A percentile compares a stretch with the other conserved stretches of the same genome.
Evolutionary conservation across 1,140 invertebrate genomes (phyloP).

Genomic region (Caenorhabditis remanei): DNA sequence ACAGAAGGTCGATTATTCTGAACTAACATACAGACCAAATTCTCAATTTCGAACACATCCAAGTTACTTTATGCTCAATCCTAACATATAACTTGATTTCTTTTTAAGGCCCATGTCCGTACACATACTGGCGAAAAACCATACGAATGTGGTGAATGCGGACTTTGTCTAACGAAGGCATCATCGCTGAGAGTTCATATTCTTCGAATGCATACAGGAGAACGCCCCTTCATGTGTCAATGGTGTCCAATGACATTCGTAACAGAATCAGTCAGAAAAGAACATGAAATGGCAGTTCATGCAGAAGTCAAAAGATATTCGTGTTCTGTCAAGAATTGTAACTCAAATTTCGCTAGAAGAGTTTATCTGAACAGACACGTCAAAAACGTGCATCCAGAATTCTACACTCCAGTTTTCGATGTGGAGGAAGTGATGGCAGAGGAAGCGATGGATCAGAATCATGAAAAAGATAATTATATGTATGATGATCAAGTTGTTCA

Average conservation of each 20-base stretch:
- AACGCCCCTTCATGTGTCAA: conserved; percentile 46
- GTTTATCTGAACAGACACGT: conserved; percentile 54
- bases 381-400: conserved; percentile 41
- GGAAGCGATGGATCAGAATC: conserved; percentile 78
- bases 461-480: conserved; percentile 81
- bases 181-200: conserved; percentile 56
- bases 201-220: conserved; percentile 52
- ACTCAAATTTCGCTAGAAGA: conserved; percentile 38
- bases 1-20: too few species aligned
- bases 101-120: conserved; percentile 59
- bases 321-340: conserved; percentile 41
- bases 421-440: conserved; percentile 3
- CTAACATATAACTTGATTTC: background rate
- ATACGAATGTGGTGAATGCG: conserved; percentile 59
- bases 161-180: conserved; percentile 22
- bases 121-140: conserved; percentile 66
- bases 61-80: background rate
- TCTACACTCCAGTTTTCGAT: conserved; percentile 31
- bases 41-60: too few species aligned
- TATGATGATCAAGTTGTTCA: background rate
- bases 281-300: conserved; percentile 63
- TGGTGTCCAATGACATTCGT: conserved; percentile 61
- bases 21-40: too few species aligned
- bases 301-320: conserved; percentile 56
- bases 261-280: conserved; percentile 23